Conservation (phyloP, 2,113 vertebrate genomes). For the Ammodytes dubius region DNA sequence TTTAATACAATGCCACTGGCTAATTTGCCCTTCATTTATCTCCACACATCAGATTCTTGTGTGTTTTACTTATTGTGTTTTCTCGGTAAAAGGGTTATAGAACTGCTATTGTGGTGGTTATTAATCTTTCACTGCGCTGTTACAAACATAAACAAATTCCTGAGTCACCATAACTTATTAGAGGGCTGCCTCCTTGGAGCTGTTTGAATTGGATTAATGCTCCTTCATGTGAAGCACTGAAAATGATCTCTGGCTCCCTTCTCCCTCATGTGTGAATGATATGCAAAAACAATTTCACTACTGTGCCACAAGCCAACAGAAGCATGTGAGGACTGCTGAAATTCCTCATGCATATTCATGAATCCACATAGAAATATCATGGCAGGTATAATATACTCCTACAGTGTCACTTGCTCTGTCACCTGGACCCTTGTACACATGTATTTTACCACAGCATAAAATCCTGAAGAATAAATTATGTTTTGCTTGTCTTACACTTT, state of each 20-base stretch:
- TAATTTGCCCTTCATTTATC: conserved; percentile 72
- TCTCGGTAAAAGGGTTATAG: conserved; percentile 26
- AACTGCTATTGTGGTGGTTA: conserved; percentile 55
- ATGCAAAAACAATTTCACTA: conserved; percentile 48
- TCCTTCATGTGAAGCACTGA: conserved; percentile 64
- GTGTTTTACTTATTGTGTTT: conserved; percentile 43
- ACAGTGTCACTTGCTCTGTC: conserved; percentile 10
- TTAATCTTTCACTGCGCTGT: conserved; percentile 71
- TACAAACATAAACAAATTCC: conserved; percentile 75
- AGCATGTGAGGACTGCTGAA: conserved; percentile 20
- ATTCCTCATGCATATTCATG: conserved; percentile 28
- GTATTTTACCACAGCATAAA: conserved; percentile 8
- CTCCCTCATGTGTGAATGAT: conserved; percentile 55
- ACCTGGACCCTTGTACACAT: conserved; percentile 19
- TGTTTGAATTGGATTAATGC: conserved; percentile 74
- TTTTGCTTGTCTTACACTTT: conserved; percentile 21
- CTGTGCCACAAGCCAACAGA: conserved; percentile 42
- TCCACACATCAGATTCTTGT: conserved; percentile 49
- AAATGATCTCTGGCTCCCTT: conserved; percentile 64
- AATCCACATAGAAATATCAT: conserved; percentile 7
- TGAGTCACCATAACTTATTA: conserved; percentile 75
- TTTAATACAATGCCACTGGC: conserved; percentile 72
- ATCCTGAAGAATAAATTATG: conserved; percentile 17
- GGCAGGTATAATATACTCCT: background rate
- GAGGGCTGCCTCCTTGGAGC: conserved; percentile 70